Conservation (phyloP, 2,113 vertebrate genomes). For the Pteropus alecto region DNA sequence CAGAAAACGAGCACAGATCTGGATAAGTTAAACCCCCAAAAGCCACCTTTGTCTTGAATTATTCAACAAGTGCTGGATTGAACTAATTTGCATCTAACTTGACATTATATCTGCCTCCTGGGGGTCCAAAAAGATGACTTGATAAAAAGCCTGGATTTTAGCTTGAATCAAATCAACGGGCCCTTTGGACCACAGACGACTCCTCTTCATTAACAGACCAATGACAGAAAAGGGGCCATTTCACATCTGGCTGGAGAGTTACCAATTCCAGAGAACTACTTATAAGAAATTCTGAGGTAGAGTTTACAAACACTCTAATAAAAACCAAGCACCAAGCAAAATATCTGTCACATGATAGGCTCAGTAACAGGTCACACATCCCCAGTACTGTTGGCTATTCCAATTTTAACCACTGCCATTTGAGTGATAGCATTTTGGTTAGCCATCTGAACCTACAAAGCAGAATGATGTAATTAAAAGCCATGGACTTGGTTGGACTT, state of each 20-base stretch:
- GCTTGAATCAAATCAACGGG: not conserved
- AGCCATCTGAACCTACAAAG: not conserved
- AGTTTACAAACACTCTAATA: not conserved
- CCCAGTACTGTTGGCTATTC: not conserved
- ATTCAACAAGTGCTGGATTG: not conserved
- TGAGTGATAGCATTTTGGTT: not conserved
- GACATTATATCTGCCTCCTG: not conserved
- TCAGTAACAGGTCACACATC: not conserved
- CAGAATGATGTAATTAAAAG: not conserved
- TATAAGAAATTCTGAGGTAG: not conserved
- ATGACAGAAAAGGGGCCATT: not conserved
- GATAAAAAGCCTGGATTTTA: not conserved
- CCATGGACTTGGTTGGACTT: not conserved
- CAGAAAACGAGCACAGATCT: not conserved
- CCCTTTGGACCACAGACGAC: not conserved
- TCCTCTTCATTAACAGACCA: not conserved
- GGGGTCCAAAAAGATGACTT: not conserved
- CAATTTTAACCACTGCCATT: not conserved
- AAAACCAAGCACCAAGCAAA: not conserved
- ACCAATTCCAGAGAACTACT: not conserved
- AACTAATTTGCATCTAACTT: not conserved
- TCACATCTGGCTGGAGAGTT: not conserved
- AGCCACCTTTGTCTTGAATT: not conserved
- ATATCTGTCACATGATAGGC: rapidly evolving
- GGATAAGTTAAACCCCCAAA: not conserved